Conservation (phyloP, 2,888 invertebrate genomes). For the Synanthedon formicaeformis region DNA sequence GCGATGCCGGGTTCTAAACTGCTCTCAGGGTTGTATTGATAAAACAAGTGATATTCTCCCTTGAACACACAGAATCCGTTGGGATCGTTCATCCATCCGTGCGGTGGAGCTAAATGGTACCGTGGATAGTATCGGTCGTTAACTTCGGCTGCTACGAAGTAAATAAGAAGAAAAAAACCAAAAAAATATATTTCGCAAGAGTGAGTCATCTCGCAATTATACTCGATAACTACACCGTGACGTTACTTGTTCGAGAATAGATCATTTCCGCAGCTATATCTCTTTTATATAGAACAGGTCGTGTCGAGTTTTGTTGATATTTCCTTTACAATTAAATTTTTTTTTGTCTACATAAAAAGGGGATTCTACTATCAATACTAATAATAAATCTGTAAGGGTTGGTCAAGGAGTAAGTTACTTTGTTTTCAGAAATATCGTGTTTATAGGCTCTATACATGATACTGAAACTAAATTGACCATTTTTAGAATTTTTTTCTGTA, state of each 20-base stretch:
- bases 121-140: constrained; percentile 30
- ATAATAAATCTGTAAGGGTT: too few species aligned
- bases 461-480: too few species aligned
- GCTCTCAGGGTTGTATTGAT: constrained; percentile 55
- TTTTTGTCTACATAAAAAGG: too few species aligned
- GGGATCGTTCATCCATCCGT: constrained; percentile 70
- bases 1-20: constrained; percentile 39
- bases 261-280: background rate
- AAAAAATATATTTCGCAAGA: background rate
- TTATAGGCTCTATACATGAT: too few species aligned
- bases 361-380: too few species aligned
- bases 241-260: background rate
- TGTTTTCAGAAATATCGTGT: too few species aligned
- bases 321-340: too few species aligned
- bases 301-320: too few species aligned
- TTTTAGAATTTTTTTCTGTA: too few species aligned
- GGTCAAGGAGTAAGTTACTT: too few species aligned
- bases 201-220: background rate
- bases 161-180: background rate
- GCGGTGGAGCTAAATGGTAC: constrained; percentile 40
- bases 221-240: background rate
- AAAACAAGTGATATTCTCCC: constrained; percentile 58
- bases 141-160: constrained; percentile 2
- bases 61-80: constrained; percentile 57
- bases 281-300: background rate